Evolutionary conservation across 2,888 invertebrate genomes (phyloP), one percentile per base, ranked within the genome.

Genomic region (Hartigia nigra): DNA sequence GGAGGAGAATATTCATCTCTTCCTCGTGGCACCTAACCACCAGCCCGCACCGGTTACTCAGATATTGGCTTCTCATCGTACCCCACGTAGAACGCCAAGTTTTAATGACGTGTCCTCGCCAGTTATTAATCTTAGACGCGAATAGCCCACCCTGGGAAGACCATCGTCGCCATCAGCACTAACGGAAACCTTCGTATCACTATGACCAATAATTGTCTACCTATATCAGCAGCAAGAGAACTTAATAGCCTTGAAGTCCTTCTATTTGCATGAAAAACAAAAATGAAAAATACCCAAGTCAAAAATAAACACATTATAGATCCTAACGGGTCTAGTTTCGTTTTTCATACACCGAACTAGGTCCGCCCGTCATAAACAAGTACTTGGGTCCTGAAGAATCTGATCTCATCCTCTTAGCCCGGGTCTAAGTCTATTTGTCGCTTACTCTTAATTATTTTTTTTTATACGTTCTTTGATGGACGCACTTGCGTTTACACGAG

Each of bases 101-200:
- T 78, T 78, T 75, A 78, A 78, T 70, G 78, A 76, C 78, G 37
- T 75, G 78, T 78, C 78, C 34, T 39, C 32, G 12, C 75, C 78
- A 39, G 75, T 78, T 78, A 78, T 75, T 75, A 78, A 78, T 75
- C 55, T 70, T 72, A 37, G 37, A 31, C 70, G 34, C 72, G 34
- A 72, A 72, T 34, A 72, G 72, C 72, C 72, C 31, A 72, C n/a
- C 31, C 31, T 72, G 34, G 72, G 31, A 55, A 55, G 55, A 55
- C 55, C 23, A 55, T 23, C 55, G 55, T 55, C 23, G 55, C 23
- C 55, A 55, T 55, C 14, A 55, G 23, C 55, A 55, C 55, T 55
- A 55, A 14, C 55, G 9, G 23, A 55, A 55, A 55, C 55, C 55
- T 23, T 55, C 23, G 23, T 23, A 55, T 55, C 55, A 9, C 55